Conservation (phyloP, 2,113 vertebrate species). For the Macrotus californicus region DNA sequence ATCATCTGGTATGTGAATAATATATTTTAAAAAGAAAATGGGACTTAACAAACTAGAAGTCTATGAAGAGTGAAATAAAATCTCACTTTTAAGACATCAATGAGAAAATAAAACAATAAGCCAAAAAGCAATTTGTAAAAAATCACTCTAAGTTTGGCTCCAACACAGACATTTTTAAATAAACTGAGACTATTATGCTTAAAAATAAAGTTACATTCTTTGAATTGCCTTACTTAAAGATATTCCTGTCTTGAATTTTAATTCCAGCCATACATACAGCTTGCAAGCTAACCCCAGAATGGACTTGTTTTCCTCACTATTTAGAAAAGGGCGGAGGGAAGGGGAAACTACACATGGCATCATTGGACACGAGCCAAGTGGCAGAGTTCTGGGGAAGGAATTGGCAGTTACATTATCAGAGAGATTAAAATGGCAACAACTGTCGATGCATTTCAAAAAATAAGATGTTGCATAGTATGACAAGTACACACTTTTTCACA, state of each 20-base stretch:
- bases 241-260: slow-evolving; percentile 65
- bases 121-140: neutral
- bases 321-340: slow-evolving; percentile 47
- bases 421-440: slow-evolving; percentile 58
- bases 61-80: neutral
- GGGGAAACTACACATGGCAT: slow-evolving; percentile 58
- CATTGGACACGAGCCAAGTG: slow-evolving; percentile 61
- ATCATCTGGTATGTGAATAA: neutral
- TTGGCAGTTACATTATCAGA: slow-evolving; percentile 56
- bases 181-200: slow-evolving; percentile 13
- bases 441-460: slow-evolving; percentile 61
- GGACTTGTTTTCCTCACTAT: slow-evolving; percentile 70
- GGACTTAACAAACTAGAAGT: neutral
- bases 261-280: slow-evolving; percentile 69
- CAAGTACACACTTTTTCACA: slow-evolving; percentile 72
- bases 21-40: slow-evolving; percentile 10
- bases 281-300: slow-evolving; percentile 55
- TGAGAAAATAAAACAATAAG: slow-evolving; percentile 37
- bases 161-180: neutral
- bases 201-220: slow-evolving; percentile 26
- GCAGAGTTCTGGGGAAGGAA: slow-evolving; percentile 51
- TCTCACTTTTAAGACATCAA: neutral
- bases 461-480: slow-evolving; percentile 61
- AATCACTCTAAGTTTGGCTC: neutral
- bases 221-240: slow-evolving; percentile 53